Conservation (phyloP, 2,113 vertebrate genomes). For the Dromas ardeola region DNA sequence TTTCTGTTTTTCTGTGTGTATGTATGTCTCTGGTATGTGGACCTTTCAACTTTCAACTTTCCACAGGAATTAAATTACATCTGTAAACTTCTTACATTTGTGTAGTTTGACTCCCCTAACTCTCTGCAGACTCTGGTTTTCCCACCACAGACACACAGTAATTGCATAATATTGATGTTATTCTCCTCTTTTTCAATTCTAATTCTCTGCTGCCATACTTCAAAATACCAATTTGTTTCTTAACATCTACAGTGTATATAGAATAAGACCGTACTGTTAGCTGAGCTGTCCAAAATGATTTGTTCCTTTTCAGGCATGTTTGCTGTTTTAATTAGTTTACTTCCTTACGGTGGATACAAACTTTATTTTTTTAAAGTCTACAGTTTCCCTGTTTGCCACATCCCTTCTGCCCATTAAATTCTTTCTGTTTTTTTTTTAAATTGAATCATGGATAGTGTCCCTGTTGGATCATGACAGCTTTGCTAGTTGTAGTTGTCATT, state of each 20-base stretch:
- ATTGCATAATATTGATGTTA: constrained; percentile 3
- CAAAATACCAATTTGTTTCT: constrained; percentile 22
- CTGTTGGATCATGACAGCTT: neutral
- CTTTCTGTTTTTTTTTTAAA: neutral
- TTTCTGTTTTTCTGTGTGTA: neutral
- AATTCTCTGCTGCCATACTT: constrained; percentile 21
- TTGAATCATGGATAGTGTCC: neutral
- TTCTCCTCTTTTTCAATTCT: constrained; percentile 36
- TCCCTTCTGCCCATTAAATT: neutral
- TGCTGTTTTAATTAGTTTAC: constrained; percentile 37
- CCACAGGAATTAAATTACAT: neutral
- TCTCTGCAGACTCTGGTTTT: neutral
- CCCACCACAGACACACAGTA: neutral
- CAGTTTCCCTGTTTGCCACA: neutral
- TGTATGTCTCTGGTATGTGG: accelerated
- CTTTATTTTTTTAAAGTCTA: neutral
- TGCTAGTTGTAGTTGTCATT: neutral
- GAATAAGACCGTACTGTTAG: neutral
- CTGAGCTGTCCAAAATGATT: constrained; percentile 17
- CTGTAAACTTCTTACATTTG: neutral
- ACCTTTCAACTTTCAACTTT: neutral
- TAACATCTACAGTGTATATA: neutral
- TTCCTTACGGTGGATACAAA: neutral
- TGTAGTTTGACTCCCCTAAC: neutral
- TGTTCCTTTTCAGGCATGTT: neutral